These are phyloP conservation scores for Drosophila guanche DNA, from an alignment of 1,140 invertebrate species.

Conservation along the genomic window DNA sequence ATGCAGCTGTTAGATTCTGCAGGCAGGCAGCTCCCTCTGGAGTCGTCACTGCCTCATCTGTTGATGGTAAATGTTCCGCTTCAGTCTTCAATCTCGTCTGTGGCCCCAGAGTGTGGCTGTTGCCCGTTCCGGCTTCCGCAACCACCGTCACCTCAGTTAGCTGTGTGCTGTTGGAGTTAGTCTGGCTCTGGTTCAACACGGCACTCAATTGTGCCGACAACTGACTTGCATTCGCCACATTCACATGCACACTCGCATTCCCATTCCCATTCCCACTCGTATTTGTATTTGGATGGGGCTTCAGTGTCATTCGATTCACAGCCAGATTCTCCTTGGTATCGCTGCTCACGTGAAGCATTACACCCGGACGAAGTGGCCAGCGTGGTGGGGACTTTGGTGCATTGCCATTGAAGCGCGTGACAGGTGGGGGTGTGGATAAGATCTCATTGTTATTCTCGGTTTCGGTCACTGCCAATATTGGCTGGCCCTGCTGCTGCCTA, in stretches of 20 bases:
- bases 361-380: slow-evolving; percentile 94
- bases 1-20: slow-evolving; percentile 2
- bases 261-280: slow-evolving; percentile 33
- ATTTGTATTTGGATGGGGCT: slow-evolving; percentile 32
- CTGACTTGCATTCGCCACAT: slow-evolving; percentile 38
- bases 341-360: slow-evolving; percentile 92
- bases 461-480: slow-evolving; percentile 49
- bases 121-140: slow-evolving; percentile 16
- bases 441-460: slow-evolving; percentile 60
- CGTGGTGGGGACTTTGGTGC: slow-evolving; percentile 88
- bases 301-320: slow-evolving; percentile 79
- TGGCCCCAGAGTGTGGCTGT: slow-evolving; percentile 11
- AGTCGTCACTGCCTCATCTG: slow-evolving; percentile 27
- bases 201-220: slow-evolving; percentile 51
- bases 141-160: slow-evolving; percentile 48
- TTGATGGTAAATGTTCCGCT: slow-evolving; percentile 31
- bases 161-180: slow-evolving; percentile 54
- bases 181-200: slow-evolving; percentile 46
- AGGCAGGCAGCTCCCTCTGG: slow-evolving; percentile 25
- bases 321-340: slow-evolving; percentile 85
- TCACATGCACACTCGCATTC: not conserved
- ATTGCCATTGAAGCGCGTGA: slow-evolving; percentile 34
- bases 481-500: slow-evolving; percentile 29
- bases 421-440: slow-evolving; percentile 44
- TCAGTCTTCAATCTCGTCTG: slow-evolving; percentile 16